phyloP scores from a whole-genome alignment of 2,113 vertebrate genomes.

The Meles meles region DNA sequence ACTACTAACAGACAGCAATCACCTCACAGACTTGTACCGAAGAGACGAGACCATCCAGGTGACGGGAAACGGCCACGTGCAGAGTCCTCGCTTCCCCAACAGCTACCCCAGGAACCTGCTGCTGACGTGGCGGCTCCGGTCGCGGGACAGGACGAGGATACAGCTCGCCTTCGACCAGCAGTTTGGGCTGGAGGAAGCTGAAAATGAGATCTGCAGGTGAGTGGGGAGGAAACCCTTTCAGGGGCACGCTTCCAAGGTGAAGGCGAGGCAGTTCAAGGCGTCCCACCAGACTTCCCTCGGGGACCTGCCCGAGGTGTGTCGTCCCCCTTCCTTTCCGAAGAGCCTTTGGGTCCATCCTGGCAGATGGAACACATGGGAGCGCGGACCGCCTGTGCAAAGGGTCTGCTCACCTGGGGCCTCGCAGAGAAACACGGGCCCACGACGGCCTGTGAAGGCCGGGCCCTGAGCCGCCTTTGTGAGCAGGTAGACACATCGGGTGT shows the following conservation, averaged over 20 bases:
- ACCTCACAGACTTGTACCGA: constrained; percentile 96
- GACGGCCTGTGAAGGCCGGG: background rate
- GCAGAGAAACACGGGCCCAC: background rate
- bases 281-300: background rate
- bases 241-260: background rate
- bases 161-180: constrained; percentile 93
- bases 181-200: constrained; percentile 95
- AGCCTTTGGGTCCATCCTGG: background rate
- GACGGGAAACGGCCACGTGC: constrained; percentile 87
- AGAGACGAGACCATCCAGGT: constrained; percentile 92
- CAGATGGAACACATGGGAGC: no score
- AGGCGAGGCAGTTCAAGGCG: background rate
- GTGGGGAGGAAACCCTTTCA: background rate
- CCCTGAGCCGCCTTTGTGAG: background rate
- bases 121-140: constrained; percentile 93
- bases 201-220: constrained; percentile 96
- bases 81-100: constrained; percentile 95
- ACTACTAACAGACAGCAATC: constrained; percentile 95
- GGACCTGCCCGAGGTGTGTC: background rate
- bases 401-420: background rate
- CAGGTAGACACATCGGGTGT: background rate
- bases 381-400: no score
- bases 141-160: constrained; percentile 89
- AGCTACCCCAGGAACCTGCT: constrained; percentile 95
- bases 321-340: background rate